Conservation (phyloP, 2,888 invertebrate genomes). For the Kryphioiulus occultus region DNA sequence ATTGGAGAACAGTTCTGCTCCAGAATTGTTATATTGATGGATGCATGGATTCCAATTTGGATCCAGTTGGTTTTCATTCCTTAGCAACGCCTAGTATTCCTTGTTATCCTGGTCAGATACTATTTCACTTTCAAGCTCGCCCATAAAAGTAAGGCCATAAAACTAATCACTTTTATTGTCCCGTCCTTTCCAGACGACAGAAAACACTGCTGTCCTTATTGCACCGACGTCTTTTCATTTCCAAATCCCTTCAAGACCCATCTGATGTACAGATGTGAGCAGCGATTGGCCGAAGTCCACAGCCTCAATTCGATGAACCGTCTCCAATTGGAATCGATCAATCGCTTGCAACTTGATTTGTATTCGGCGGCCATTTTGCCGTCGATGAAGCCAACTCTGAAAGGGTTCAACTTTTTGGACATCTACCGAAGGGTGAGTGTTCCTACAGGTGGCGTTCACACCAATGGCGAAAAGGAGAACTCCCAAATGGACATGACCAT, state of each 20-base stretch:
- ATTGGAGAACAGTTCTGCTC: too few relatives aligned
- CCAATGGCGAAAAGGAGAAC: slow-evolving; percentile 45
- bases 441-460: neutral
- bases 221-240: slow-evolving; percentile 52
- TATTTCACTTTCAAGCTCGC: neutral
- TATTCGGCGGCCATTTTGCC: slow-evolving; percentile 43
- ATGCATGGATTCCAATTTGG: neutral
- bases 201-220: slow-evolving; percentile 53
- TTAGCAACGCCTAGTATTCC: neutral
- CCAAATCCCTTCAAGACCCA: slow-evolving; percentile 53
- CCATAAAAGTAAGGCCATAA: neutral
- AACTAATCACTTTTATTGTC: slow-evolving; percentile 38
- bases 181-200: slow-evolving; percentile 51
- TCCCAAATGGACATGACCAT: neutral
- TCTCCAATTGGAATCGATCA: slow-evolving; percentile 51
- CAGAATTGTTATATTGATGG: too few relatives aligned
- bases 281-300: slow-evolving; percentile 51
- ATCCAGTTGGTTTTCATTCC: neutral
- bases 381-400: slow-evolving; percentile 36
- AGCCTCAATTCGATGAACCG: slow-evolving; percentile 49
- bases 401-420: slow-evolving; percentile 49
- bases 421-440: slow-evolving; percentile 27
- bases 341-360: slow-evolving; percentile 48
- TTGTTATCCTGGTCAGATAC: neutral
- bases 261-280: slow-evolving; percentile 53